These are phyloP conservation scores for Holothuria glaberrima DNA, from an alignment of 35 echinoderm and acorn worm species.

Conservation along the genomic window DNA sequence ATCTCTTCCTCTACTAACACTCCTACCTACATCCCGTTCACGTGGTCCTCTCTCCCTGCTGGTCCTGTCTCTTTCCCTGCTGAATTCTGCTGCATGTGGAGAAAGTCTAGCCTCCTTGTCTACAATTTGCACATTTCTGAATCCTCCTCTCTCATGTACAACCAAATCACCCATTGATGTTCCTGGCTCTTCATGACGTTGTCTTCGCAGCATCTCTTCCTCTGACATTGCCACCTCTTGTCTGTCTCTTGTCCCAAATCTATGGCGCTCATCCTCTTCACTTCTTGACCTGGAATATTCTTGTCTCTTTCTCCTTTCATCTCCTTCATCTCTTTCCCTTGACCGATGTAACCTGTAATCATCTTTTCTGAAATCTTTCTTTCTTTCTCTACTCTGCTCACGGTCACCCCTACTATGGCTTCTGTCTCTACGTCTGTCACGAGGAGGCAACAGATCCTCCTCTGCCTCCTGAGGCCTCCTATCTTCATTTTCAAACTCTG, in stretches of 20 bases:
- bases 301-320: slow-evolving; percentile 8
- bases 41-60: neutral
- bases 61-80: neutral
- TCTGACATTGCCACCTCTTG: neutral
- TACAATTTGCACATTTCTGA: slow-evolving; percentile 17
- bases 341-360: neutral
- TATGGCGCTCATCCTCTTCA: neutral
- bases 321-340: neutral
- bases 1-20: neutral
- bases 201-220: neutral
- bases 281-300: neutral
- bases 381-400: neutral
- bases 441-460: neutral
- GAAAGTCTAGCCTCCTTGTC: neutral
- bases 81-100: neutral
- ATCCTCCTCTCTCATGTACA: slow-evolving; percentile 27
- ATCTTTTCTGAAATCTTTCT: neutral
- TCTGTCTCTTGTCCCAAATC: too few species aligned
- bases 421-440: neutral
- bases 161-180: neutral
- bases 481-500: too few species aligned
- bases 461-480: neutral
- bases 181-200: slow-evolving; percentile 3
- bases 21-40: neutral
- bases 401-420: neutral